Evolutionary conservation across 2,113 vertebrate species (phyloP).

Genomic region (Ochotona curzoniae): DNA sequence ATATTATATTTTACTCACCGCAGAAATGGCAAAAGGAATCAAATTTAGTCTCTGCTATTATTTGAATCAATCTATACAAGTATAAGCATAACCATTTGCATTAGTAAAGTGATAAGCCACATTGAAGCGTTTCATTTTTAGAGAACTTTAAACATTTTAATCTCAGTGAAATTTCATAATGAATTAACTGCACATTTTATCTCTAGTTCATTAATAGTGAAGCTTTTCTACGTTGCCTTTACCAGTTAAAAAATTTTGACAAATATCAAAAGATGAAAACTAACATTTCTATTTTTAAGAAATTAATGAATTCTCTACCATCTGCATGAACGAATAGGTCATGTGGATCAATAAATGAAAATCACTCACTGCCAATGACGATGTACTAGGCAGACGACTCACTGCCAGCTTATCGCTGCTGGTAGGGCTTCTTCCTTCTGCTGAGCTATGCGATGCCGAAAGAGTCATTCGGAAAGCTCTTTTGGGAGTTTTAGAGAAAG

Average conservation of each 20-base stretch:
- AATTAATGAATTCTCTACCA: not conserved
- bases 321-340: not conserved
- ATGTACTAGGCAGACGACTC: constrained; percentile 88
- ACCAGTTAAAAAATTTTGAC: not conserved
- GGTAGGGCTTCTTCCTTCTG: constrained; percentile 90
- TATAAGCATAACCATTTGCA: not conserved
- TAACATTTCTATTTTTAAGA: constrained; percentile 19
- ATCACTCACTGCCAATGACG: constrained; percentile 92
- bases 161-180: constrained; percentile 17
- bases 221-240: constrained; percentile 47
- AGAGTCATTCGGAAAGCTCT: constrained; percentile 94
- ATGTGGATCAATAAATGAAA: not conserved
- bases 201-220: not conserved
- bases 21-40: constrained; percentile 45
- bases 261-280: not conserved
- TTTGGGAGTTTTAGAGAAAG: constrained; percentile 98
- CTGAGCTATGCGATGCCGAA: constrained; percentile 88
- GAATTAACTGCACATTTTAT: constrained; percentile 23
- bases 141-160: not conserved
- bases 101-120: constrained; percentile 19
- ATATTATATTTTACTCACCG: constrained; percentile 28
- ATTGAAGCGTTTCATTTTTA: not conserved
- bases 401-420: constrained; percentile 83
- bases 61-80: not conserved
- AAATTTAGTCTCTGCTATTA: constrained; percentile 13